These are phyloP conservation scores for Echinarachnius parma DNA, from an alignment of 53 echinoderm and acorn worm species.

Conservation along the genomic window DNA sequence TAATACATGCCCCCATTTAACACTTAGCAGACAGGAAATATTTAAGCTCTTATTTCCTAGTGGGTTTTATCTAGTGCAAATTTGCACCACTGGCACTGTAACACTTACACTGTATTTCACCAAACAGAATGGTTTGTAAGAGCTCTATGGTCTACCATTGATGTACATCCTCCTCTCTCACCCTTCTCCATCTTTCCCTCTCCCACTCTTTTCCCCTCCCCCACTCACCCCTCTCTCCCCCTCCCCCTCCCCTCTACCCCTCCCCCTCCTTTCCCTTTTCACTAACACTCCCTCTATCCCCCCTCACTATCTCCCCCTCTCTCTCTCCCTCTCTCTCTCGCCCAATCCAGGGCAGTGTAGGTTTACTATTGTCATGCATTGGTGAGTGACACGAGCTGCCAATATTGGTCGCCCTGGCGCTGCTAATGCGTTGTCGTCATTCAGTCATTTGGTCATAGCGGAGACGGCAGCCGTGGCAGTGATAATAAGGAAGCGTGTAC, in stretches of 20 bases:
- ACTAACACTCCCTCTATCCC: neutral
- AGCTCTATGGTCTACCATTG: too few relatives aligned
- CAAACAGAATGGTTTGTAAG: too few relatives aligned
- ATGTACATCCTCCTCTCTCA: neutral
- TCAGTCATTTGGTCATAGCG: too few relatives aligned
- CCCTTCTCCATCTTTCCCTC: neutral
- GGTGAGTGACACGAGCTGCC: constrained; percentile 38
- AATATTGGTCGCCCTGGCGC: constrained; percentile 16
- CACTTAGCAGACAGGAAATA: too few relatives aligned
- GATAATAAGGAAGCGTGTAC: constrained; percentile 33
- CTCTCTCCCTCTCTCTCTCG: neutral
- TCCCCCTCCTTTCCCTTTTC: neutral
- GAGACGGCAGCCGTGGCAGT: too few relatives aligned
- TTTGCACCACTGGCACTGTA: too few relatives aligned
- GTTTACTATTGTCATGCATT: constrained; percentile 22
- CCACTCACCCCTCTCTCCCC: neutral
- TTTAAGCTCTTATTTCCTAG: too few relatives aligned
- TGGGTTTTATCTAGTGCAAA: too few relatives aligned
- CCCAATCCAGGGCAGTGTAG: constrained; percentile 40
- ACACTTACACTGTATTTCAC: too few relatives aligned
- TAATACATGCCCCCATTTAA: too few relatives aligned
- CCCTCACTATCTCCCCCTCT: neutral
- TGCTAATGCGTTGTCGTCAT: constrained; percentile 39
- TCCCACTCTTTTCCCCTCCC: neutral
- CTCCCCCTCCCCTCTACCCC: neutral